These are phyloP conservation scores for Paradoxurus hermaphroditus DNA, from an alignment of 2,113 vertebrate species.

Conservation along the genomic window DNA sequence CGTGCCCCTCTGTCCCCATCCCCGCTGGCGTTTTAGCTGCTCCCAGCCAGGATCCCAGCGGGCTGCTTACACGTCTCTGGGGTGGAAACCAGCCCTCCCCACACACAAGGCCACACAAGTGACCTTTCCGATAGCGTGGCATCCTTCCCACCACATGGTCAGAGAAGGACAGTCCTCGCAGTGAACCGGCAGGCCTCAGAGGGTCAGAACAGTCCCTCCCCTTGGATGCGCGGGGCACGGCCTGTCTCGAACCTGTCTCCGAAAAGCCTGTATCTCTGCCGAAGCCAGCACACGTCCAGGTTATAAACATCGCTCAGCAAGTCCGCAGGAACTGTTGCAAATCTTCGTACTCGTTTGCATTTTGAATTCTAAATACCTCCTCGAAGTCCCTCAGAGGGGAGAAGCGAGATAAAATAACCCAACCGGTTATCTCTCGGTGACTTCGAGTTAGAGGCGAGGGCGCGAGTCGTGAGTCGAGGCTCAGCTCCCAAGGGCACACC, in stretches of 20 bases:
- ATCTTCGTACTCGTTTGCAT: background rate
- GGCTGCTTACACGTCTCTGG: background rate
- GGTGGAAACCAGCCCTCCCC: background rate
- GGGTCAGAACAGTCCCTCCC: background rate
- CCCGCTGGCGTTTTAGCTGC: background rate
- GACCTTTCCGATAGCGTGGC: background rate
- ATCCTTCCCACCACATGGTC: background rate
- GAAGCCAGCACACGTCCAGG: background rate
- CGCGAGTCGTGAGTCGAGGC: accelerated
- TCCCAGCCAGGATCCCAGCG: background rate
- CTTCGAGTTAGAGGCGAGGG: background rate
- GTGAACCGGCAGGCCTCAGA: background rate
- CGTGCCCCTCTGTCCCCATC: background rate
- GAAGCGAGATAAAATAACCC: background rate
- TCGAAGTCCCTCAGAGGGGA: background rate
- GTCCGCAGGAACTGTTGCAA: background rate
- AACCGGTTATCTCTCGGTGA: background rate
- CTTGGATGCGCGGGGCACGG: background rate
- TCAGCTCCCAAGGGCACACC: background rate
- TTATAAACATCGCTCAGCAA: background rate
- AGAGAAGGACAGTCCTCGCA: background rate
- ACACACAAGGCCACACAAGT: background rate
- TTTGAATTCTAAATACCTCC: background rate
- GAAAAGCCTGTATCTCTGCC: background rate
- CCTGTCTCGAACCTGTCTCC: background rate